Evolutionary conservation across 2,888 invertebrate species (phyloP).

Genomic region (Pheosia tremula): DNA sequence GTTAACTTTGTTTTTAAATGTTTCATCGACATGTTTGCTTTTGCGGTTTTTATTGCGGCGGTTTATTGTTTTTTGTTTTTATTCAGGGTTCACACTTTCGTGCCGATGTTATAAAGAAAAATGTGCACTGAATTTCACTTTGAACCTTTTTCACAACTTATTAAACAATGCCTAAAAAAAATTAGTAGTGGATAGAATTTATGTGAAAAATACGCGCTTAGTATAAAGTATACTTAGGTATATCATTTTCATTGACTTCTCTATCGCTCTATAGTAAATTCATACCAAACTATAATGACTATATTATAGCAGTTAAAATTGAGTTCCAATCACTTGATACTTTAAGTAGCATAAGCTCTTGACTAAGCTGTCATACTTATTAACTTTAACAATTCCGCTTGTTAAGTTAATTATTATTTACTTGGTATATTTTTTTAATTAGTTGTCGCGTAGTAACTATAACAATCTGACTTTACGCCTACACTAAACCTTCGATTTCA

Average conservation of each 20-base stretch:
- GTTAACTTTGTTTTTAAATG: slow-evolving; percentile 63
- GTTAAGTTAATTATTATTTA: slow-evolving; percentile 44
- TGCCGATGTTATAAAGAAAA: too few species aligned
- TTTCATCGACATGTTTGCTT: slow-evolving; percentile 48
- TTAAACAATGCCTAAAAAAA: too few species aligned
- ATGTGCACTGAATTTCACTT: too few species aligned
- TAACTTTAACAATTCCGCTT: slow-evolving; percentile 46
- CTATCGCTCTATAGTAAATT: slow-evolving; percentile 7
- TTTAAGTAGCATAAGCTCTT: slow-evolving; percentile 47
- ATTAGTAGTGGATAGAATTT: too few species aligned
- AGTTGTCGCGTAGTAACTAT: slow-evolving; percentile 34
- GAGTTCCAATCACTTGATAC: background rate
- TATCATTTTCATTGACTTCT: slow-evolving; percentile 5
- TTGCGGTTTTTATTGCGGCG: slow-evolving; percentile 17
- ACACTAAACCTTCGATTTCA: slow-evolving; percentile 58
- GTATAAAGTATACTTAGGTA: background rate
- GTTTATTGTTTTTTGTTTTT: slow-evolving; percentile 10
- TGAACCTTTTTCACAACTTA: too few species aligned
- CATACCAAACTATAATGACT: background rate
- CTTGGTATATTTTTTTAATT: slow-evolving; percentile 41
- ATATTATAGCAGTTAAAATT: background rate
- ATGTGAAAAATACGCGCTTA: too few species aligned
- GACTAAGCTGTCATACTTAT: slow-evolving; percentile 50
- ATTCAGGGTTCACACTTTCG: background rate
- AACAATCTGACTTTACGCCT: slow-evolving; percentile 37